Percentiles rank a stretch among this genome's conserved stretches.
Evolutionary conservation across 2,113 vertebrate genomes (phyloP).

Genomic region (Anseranas semipalmata): DNA sequence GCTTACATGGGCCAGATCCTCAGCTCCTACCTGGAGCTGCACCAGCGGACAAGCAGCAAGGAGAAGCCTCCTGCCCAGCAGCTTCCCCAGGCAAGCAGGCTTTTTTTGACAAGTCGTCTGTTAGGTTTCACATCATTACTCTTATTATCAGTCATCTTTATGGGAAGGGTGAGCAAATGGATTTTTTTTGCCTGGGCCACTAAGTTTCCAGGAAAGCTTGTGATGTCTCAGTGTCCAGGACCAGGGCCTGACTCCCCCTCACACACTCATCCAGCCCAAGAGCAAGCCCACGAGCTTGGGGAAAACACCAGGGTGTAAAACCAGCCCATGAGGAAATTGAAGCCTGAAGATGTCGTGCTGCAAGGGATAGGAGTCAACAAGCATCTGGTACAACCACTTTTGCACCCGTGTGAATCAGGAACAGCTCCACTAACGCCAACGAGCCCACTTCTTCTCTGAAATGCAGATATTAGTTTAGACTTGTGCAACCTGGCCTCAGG

Average conservation of each 20-base stretch:
- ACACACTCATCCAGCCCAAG: too few relatives aligned
- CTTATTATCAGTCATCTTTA: background rate
- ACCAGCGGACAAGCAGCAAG: too few relatives aligned
- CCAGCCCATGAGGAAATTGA: background rate
- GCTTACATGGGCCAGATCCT: rapidly evolving
- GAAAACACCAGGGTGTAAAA: background rate
- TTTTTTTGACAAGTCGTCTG: background rate
- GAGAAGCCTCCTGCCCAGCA: background rate
- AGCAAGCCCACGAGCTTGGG: background rate
- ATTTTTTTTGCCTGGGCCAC: background rate
- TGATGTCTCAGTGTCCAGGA: background rate
- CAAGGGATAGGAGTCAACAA: background rate
- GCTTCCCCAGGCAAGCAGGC: background rate
- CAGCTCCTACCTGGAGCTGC: background rate
- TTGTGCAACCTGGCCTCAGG: rapidly evolving
- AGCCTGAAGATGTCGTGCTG: too few relatives aligned
- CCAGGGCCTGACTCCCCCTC: too few relatives aligned
- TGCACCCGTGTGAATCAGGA: background rate
- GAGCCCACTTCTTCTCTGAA: background rate
- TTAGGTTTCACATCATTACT: background rate
- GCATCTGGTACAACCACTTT: background rate
- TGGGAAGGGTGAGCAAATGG: background rate
- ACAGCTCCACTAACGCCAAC: background rate
- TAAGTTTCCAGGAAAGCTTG: background rate
- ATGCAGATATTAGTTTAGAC: background rate